Evolutionary conservation across 2,888 invertebrate species (phyloP).

Genomic region (Clivina fossor): DNA sequence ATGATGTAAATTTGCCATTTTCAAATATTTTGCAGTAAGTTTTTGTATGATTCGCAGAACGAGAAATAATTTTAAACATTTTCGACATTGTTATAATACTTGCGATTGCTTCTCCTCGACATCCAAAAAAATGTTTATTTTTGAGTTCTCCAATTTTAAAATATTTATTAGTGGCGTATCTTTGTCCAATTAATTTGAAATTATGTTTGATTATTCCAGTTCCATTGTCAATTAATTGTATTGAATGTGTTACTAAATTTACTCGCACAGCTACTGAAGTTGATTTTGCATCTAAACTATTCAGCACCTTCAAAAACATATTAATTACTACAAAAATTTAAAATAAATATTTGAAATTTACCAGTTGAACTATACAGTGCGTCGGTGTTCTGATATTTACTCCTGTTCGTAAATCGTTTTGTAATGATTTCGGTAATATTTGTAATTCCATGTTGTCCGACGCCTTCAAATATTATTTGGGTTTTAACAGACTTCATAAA

Average conservation of each 20-base stretch:
- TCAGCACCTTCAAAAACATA: constrained; percentile 59
- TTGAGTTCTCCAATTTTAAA: constrained; percentile 57
- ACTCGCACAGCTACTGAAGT: constrained; percentile 70
- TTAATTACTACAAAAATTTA: constrained; percentile 14
- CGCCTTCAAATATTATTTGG: no score
- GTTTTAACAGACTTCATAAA: no score
- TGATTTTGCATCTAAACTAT: constrained; percentile 71
- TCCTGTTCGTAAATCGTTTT: constrained; percentile 60
- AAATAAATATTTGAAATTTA: constrained; percentile 47
- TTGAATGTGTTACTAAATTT: constrained; percentile 59
- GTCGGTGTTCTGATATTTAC: constrained; percentile 58
- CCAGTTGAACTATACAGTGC: constrained; percentile 67
- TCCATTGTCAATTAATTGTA: constrained; percentile 81
- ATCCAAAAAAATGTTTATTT: constrained; percentile 63
- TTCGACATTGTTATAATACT: constrained; percentile 62
- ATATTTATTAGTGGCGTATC: constrained; percentile 68
- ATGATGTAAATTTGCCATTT: constrained; percentile 40
- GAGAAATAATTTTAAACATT: constrained; percentile 62
- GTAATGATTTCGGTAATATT: constrained; percentile 52
- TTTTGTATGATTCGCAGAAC: constrained; percentile 51
- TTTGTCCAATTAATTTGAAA: constrained; percentile 61
- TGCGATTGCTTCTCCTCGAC: constrained; percentile 67
- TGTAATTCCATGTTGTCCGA: constrained; percentile 47
- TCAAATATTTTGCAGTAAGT: constrained; percentile 61
- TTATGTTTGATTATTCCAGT: constrained; percentile 62